Evolutionary conservation across 2,888 invertebrate genomes (phyloP), one percentile per base, ranked within the genome.

Genomic region (Microdon myrmicae): DNA sequence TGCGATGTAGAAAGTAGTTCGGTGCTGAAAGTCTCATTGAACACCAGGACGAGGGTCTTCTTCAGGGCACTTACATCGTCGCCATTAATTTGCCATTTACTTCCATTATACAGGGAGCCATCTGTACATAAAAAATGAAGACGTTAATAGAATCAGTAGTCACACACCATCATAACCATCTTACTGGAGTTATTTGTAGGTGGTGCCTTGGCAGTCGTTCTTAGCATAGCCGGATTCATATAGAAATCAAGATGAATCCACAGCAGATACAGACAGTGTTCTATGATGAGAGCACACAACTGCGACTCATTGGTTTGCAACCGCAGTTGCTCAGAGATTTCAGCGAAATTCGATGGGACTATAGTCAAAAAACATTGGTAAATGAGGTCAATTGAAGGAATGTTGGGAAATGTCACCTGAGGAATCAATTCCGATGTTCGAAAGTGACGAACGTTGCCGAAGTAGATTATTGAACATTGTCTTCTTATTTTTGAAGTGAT

Each of bases 191-290:
- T 66, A 59, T 58, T 55, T 76, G 61, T 66, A 75, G 72, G 14
- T 71, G 70, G n/a, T 73, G 69, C 26, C 75, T 74, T 10, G 85
- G 83, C 43, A 86, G n/a, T n/a, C n/a, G n/a, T n/a, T n/a, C n/a
- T n/a, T n/a, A n/a, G n/a, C n/a, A n/a, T 82, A 0, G 86, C 83
- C 68, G 85, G 83, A 44, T 86, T 79, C 79, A 89, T 85, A 72
- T 87, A 88, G 72, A 86, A 87, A 70, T 90, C 86, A 39, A 90
- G 78, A 78, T 90, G 90, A 41, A 87, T 84, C 91, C 91, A 91
- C 64, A 92, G 81, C 59, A 92, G 82, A 73, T 89, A 89, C 43
- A 90, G 79, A 70, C 87, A 86, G 69, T 87, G 86, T 73, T 90
- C 89, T 13, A 88, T 85, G 48, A 90, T 87, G 72, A 86, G 85